Base-by-base conservation (phyloP, 2,888 invertebrate species). In the Portevinia maculata region DNA sequence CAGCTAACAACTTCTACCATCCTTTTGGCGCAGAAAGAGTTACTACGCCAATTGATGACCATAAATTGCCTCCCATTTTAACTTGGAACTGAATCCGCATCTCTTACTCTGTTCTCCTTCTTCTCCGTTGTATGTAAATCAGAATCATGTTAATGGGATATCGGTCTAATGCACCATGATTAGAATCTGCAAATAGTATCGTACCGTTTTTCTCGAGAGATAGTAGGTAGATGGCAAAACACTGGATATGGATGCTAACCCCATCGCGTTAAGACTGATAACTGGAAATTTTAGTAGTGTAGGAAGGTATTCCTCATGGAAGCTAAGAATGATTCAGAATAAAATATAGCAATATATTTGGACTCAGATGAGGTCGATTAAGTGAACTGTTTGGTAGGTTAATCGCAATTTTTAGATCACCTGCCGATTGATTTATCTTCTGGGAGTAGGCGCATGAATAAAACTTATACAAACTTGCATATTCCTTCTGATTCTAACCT, bases 71-170 rank as follows among this genome's bases (percentile, higher is more conserved):
- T 59, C 11, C 39, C 59, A 70, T 70, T 70, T 50, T 46, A 7
- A 50, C 48, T 17, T 30, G 50, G 3, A 69, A 55, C 59, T 50
- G 48, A 37, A 67, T 67, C 53, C 48, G 50, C 39, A 50, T 48
- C 39, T 19, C 41, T 8, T 19, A 1, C 0, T 41, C 17, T 0
- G 7, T 19, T 41, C 41, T 15, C 46, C 57, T 57, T 48, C 48
- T 59, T 28, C 11, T 15, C 34, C 9, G 28, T 50, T 50, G n/a
- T 46, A 48, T 48, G 48, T 57, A 70, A 70, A 70, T 50, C 32
- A 37, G n/a, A 48, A 19, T 48, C 48, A 69, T 69, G 57, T 69
- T 69, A 69, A 69, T 69, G 39, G 57, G 48, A 70, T 57, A 44
- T 57, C 46, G 59, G 48, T 30, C 39, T 50, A 70, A 59, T 59